Percentiles rank a stretch among this genome's conserved stretches.
phyloP scores from a whole-genome alignment of 1,140 invertebrate genomes.

The Drosophila arizonae region DNA sequence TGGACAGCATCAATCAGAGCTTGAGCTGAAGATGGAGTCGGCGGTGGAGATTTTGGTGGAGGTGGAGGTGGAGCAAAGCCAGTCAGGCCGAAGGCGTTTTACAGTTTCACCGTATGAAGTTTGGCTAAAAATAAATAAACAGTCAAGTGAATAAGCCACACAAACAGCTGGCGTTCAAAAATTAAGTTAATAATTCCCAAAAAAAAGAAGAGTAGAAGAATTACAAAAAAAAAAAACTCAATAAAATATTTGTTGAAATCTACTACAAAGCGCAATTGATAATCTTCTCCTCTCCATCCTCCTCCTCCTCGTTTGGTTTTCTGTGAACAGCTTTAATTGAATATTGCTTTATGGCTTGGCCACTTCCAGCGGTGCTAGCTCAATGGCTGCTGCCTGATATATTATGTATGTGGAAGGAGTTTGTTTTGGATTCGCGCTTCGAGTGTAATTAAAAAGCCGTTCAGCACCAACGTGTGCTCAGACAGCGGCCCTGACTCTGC shows the following conservation, averaged over 20 bases:
- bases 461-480: constrained; percentile 48
- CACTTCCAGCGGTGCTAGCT: neutral
- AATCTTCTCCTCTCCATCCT: neutral
- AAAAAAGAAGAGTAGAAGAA: neutral
- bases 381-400: neutral
- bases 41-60: constrained; percentile 7
- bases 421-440: neutral
- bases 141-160: constrained; percentile 72
- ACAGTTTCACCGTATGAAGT: constrained; percentile 66
- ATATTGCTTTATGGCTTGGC: constrained; percentile 9
- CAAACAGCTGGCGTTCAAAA: constrained; percentile 36
- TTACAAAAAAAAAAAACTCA: constrained; percentile 1
- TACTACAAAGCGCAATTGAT: constrained; percentile 14
- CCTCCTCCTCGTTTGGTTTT: neutral
- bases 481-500: neutral
- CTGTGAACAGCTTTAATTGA: constrained; percentile 23
- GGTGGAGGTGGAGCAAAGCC: constrained; percentile 6
- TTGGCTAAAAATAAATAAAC: constrained; percentile 68
- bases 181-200: constrained; percentile 27
- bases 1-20: constrained; percentile 74
- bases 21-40: constrained; percentile 24
- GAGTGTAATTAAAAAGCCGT: constrained; percentile 62
- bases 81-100: constrained; percentile 71
- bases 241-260: constrained; percentile 7
- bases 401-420: neutral